Conservation (phyloP, 2,797 vertebrate species). For the Spondyliosoma cantharus region DNA sequence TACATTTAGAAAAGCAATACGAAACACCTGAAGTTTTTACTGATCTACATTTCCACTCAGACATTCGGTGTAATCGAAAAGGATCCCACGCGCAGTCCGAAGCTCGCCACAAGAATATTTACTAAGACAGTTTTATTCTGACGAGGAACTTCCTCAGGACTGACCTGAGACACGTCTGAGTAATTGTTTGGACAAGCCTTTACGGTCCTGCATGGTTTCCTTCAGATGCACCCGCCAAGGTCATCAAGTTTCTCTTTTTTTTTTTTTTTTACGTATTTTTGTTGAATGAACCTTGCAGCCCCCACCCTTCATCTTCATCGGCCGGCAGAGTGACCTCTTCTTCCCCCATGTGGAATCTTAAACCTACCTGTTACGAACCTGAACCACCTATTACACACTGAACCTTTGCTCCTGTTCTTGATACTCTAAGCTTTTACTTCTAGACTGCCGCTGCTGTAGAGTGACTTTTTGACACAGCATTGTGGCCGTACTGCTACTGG, state of each 20-base stretch:
- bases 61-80: constrained; percentile 21
- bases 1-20: constrained; percentile 56
- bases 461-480: constrained; percentile 48
- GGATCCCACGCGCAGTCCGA: constrained; percentile 31
- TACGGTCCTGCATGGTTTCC: constrained; percentile 3
- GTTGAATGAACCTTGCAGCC: constrained; percentile 36
- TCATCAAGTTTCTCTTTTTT: background rate
- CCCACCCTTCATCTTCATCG: constrained; percentile 24
- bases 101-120: constrained; percentile 42
- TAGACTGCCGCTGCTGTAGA: constrained; percentile 56
- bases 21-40: constrained; percentile 25
- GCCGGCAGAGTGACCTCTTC: constrained; percentile 43
- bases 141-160: constrained; percentile 53
- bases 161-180: constrained; percentile 39
- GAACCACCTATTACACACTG: constrained; percentile 23
- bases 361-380: constrained; percentile 33
- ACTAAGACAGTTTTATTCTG: constrained; percentile 41
- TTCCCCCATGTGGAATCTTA: constrained; percentile 47
- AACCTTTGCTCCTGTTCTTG: constrained; percentile 45
- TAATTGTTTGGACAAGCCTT: constrained; percentile 35
- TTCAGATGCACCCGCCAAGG: constrained; percentile 25
- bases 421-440: constrained; percentile 46
- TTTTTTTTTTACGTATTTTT: constrained; percentile 19
- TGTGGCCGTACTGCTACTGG: constrained; percentile 24
- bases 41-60: constrained; percentile 9